phyloP scores from a whole-genome alignment of 2,113 vertebrate genomes.

The Rynchops niger region DNA sequence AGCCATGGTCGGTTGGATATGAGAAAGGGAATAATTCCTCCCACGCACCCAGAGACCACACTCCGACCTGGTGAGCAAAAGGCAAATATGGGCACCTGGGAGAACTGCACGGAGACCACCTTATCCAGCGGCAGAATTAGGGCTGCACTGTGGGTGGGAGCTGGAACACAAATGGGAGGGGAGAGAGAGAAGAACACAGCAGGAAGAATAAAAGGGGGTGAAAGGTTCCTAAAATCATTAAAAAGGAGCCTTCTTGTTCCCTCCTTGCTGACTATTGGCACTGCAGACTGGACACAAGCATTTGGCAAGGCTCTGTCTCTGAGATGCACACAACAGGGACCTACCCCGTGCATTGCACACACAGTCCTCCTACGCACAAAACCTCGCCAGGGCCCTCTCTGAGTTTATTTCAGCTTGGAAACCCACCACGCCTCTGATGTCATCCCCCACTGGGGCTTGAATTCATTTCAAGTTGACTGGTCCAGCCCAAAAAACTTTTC shows the following conservation, averaged over 20 bases:
- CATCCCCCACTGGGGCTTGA: not conserved
- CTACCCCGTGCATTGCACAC: not conserved
- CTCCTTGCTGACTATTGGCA: not conserved
- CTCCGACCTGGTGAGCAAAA: not conserved
- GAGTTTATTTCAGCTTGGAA: conserved; percentile 49
- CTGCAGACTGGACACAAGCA: not conserved
- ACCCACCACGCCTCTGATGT: conserved; percentile 35
- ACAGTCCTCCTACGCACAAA: conserved; percentile 18
- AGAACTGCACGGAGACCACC: not conserved
- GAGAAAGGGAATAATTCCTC: conserved; percentile 6
- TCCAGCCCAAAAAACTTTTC: not conserved
- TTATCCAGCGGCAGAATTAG: not conserved
- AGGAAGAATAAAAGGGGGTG: not conserved
- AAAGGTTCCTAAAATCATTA: not conserved
- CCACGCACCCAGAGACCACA: not conserved
- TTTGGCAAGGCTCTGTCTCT: not conserved
- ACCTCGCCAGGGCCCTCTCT: not conserved
- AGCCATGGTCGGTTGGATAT: not conserved
- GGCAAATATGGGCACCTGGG: not conserved
- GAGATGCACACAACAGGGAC: not conserved
- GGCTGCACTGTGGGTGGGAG: conserved; percentile 8
- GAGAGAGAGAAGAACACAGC: not conserved
- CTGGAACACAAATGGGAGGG: not conserved
- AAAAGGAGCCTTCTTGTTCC: not conserved
- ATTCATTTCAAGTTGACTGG: conserved; percentile 21